Evolutionary conservation across 2,888 invertebrate species (phyloP).

Genomic region (Fabriciana adippe): DNA sequence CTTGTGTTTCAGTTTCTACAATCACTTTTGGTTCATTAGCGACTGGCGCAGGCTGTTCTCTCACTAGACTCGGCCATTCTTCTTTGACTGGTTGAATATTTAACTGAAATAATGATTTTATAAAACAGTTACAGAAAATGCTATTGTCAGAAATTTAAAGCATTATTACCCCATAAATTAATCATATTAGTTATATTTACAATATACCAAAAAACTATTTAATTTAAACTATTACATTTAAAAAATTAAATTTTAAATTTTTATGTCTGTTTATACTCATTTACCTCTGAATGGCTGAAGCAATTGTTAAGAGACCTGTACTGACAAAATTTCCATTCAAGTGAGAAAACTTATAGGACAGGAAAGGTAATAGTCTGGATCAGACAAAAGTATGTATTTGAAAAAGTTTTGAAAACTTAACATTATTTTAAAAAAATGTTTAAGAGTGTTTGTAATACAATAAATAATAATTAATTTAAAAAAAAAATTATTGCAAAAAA

Average conservation of each 20-base stretch:
- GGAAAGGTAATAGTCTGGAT: no score
- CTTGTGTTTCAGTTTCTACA: slow-evolving; percentile 32
- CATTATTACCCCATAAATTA: no score
- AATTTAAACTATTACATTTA: neutral
- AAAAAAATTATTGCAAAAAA: no score
- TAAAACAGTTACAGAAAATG: neutral
- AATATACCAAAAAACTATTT: neutral
- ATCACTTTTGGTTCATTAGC: slow-evolving; percentile 53
- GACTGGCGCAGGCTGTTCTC: slow-evolving; percentile 34
- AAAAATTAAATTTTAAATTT: no score
- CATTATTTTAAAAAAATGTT: neutral
- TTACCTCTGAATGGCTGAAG: no score
- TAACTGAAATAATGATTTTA: slow-evolving; percentile 47
- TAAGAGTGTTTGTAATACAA: neutral
- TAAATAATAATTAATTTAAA: no score
- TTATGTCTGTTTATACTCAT: no score
- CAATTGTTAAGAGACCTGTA: no score
- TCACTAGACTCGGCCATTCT: slow-evolving; percentile 67
- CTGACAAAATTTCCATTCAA: no score
- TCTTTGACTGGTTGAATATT: slow-evolving; percentile 53
- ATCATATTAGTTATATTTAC: neutral
- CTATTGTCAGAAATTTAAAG: neutral
- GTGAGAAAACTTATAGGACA: no score
- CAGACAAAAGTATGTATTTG: no score
- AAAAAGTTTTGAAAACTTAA: no score